phyloP scores from a whole-genome alignment of 2,888 invertebrate genomes.

The Anticlea derivata region DNA sequence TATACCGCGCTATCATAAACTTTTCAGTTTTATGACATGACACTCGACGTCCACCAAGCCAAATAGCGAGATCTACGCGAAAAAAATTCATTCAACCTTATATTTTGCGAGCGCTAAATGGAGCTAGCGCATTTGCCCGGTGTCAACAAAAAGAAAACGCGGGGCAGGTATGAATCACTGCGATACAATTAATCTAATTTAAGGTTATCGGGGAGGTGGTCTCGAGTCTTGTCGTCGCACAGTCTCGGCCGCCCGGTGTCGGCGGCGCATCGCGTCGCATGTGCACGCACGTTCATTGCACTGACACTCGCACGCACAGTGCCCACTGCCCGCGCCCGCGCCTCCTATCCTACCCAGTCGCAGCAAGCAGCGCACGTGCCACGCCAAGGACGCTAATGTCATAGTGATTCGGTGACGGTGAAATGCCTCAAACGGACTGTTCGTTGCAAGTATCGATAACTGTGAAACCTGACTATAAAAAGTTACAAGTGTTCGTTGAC shows the following conservation, averaged over 20 bases:
- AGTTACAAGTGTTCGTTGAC: slow-evolving; percentile 78
- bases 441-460: slow-evolving; percentile 76
- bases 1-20: slow-evolving; percentile 23
- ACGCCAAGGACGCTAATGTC: slow-evolving; percentile 51
- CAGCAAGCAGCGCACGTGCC: slow-evolving; percentile 38
- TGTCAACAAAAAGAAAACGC: slow-evolving; percentile 71
- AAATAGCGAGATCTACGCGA: slow-evolving; percentile 30
- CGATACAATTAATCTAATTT: slow-evolving; percentile 83
- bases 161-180: slow-evolving; percentile 75
- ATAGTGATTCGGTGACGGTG: slow-evolving; percentile 59
- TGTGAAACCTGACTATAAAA: slow-evolving; percentile 72
- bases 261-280: slow-evolving; percentile 56
- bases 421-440: slow-evolving; percentile 80
- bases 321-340: slow-evolving; percentile 12
- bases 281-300: slow-evolving; percentile 42
- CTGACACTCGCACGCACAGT: slow-evolving; percentile 31
- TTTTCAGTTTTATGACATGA: slow-evolving; percentile 25
- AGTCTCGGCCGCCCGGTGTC: slow-evolving; percentile 68
- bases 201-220: slow-evolving; percentile 77
- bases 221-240: slow-evolving; percentile 62
- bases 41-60: slow-evolving; percentile 21
- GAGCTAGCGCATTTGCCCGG: slow-evolving; percentile 70
- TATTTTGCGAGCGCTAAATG: slow-evolving; percentile 63
- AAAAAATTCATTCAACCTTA: slow-evolving; percentile 63
- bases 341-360: no score